A percentile compares a stretch with the other conserved stretches of the same genome.
Evolutionary conservation across 2,888 invertebrate species (phyloP).

Genomic region (Heliconius charithonia): DNA sequence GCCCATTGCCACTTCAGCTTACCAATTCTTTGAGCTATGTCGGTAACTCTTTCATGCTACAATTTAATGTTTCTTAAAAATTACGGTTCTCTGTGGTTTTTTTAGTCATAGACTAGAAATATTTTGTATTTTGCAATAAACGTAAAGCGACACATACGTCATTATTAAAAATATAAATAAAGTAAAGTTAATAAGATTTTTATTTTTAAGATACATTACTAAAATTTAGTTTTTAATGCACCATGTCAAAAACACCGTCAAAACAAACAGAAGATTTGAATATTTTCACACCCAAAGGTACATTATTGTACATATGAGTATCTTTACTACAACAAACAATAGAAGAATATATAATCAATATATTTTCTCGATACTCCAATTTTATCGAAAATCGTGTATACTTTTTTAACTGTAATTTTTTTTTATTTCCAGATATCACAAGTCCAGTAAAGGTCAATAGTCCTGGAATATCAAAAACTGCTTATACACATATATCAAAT

Average conservation of each 20-base stretch:
- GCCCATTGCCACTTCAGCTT: too few species aligned
- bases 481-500: conserved; percentile 69
- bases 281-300: conserved; percentile 65
- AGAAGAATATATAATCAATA: neutral
- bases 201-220: neutral
- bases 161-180: neutral
- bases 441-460: conserved; percentile 66
- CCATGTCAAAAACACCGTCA: conserved; percentile 64
- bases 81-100: too few species aligned
- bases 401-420: too few species aligned
- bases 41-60: too few species aligned
- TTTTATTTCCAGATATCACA: conserved; percentile 61
- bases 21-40: too few species aligned
- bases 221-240: conserved; percentile 18
- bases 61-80: too few species aligned
- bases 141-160: too few species aligned
- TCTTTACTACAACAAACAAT: neutral
- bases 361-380: neutral
- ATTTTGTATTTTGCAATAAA: too few species aligned
- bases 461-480: conserved; percentile 69
- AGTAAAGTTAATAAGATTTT: neutral
- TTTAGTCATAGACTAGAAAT: too few species aligned
- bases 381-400: neutral
- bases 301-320: neutral
- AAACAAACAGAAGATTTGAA: conserved; percentile 50